Evolutionary conservation across 2,113 vertebrate genomes (phyloP), one percentile per base, ranked within the genome.

Genomic region (Silurus meridionalis): DNA sequence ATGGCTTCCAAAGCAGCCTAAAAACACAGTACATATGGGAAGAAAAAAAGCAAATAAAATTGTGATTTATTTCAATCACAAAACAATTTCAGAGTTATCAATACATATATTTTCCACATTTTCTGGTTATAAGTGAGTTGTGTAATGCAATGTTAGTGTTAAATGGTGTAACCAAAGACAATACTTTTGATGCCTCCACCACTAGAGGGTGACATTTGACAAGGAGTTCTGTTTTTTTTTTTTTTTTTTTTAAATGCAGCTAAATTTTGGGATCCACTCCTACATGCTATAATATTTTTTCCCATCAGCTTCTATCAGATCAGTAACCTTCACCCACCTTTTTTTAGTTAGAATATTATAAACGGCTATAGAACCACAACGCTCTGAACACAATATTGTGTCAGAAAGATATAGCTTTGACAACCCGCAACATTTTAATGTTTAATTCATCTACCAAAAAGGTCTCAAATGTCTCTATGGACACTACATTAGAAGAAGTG

Each of bases 1-100:
- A 99, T 99, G 83, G 98, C 97, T 91, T 99, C 98, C 90, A 99
- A 93, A 48, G 98, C 98, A 80, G 98, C 98, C 98, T 99, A 85
- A 60, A 89, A 74, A 55, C n/a, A 81, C 1, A 66, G 28, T 53
- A 60, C 37, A 52, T 57, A 37, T 21, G 15, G 15, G 37, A 48
- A 72, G 8, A 15, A 48, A 48, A 5, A 28, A 4, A 2, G 25
- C 5, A 3, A 6, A 64, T 69, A 14, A 69, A 17, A 37, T 37
- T 69, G 28, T 37, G 67, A 46, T 28, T 17, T 17, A 46, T 37
- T 37, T 11, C 5, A 50, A 74, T 50, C 25, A 13, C 13, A 63
- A 11, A n/a, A 1, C 5, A n/a, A 71, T 19, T 71, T 71, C 46
- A 17, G 15, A 8, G 2, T 19, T 46, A 46, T 2, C 3, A 46